Percentiles rank a stretch among this genome's conserved stretches.
Conservation (phyloP, 2,888 invertebrate species). For the Apamea sordens region DNA sequence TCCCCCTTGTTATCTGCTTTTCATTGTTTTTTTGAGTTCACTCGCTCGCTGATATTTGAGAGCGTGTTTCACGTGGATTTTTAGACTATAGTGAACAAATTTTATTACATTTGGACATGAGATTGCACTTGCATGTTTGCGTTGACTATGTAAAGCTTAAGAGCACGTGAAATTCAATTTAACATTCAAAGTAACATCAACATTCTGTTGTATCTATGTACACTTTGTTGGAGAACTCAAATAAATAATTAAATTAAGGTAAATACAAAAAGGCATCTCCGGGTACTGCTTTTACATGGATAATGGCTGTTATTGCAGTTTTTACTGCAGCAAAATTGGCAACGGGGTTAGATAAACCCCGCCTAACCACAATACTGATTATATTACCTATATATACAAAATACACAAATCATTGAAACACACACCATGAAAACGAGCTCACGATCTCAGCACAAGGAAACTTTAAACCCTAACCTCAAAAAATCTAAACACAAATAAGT, state of each 20-base stretch:
- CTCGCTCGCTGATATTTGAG: constrained; percentile 54
- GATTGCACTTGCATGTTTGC: constrained; percentile 21
- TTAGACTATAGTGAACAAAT: constrained; percentile 45
- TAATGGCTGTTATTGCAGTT: background rate
- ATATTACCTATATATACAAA: background rate
- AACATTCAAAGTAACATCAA: background rate
- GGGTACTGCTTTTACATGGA: background rate
- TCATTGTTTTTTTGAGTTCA: constrained; percentile 61
- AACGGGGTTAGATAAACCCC: no score
- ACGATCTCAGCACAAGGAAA: background rate
- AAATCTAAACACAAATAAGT: constrained; percentile 47
- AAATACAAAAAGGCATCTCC: background rate
- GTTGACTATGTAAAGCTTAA: background rate
- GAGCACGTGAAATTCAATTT: constrained; percentile 14
- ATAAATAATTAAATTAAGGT: background rate
- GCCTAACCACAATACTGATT: no score
- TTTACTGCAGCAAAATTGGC: background rate
- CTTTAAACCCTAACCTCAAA: constrained; percentile 9
- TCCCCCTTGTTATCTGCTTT: constrained; percentile 57
- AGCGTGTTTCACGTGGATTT: constrained; percentile 46
- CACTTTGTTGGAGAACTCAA: background rate
- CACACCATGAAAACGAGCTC: background rate
- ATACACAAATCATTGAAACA: background rate
- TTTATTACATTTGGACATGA: constrained; percentile 40
- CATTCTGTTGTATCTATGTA: background rate